phyloP scores from a whole-genome alignment of 2,113 vertebrate genomes.

The Amphiprion percula region DNA sequence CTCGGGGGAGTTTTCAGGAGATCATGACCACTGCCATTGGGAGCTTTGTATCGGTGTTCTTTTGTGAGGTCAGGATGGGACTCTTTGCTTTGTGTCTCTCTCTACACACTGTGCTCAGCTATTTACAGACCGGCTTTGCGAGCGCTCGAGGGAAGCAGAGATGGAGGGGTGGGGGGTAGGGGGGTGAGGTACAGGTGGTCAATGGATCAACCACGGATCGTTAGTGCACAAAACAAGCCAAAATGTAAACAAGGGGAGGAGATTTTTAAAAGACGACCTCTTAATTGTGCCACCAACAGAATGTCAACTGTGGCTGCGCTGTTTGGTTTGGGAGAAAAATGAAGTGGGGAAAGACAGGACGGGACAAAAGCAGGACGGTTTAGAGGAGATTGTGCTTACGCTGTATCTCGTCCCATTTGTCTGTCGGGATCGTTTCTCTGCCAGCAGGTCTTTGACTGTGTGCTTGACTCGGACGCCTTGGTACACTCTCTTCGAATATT shows the following conservation, averaged over 20 bases:
- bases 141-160: slow-evolving; percentile 58
- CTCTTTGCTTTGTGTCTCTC: slow-evolving; percentile 60
- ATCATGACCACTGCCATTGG: slow-evolving; percentile 50
- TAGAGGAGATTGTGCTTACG: slow-evolving; percentile 84
- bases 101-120: slow-evolving; percentile 60
- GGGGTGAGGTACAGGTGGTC: slow-evolving; percentile 59
- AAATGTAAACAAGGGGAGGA: slow-evolving; percentile 76
- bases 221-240: slow-evolving; percentile 73
- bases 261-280: slow-evolving; percentile 57
- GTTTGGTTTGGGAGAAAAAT: slow-evolving; percentile 69
- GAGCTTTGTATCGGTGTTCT: slow-evolving; percentile 72
- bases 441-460: slow-evolving; percentile 97
- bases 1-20: slow-evolving; percentile 42
- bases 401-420: slow-evolving; percentile 84
- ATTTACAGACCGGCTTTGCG: slow-evolving; percentile 81
- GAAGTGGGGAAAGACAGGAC: slow-evolving; percentile 50
- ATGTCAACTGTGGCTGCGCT: slow-evolving; percentile 73
- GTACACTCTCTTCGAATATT: slow-evolving; percentile 93
- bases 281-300: slow-evolving; percentile 62
- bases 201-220: slow-evolving; percentile 59
- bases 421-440: slow-evolving; percentile 92
- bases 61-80: slow-evolving; percentile 72
- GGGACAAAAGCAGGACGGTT: slow-evolving; percentile 48
- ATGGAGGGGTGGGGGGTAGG: slow-evolving; percentile 43
- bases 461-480: slow-evolving; percentile 97